Conservation (phyloP, 1,140 invertebrate genomes). For the Laupala kohalensis region DNA sequence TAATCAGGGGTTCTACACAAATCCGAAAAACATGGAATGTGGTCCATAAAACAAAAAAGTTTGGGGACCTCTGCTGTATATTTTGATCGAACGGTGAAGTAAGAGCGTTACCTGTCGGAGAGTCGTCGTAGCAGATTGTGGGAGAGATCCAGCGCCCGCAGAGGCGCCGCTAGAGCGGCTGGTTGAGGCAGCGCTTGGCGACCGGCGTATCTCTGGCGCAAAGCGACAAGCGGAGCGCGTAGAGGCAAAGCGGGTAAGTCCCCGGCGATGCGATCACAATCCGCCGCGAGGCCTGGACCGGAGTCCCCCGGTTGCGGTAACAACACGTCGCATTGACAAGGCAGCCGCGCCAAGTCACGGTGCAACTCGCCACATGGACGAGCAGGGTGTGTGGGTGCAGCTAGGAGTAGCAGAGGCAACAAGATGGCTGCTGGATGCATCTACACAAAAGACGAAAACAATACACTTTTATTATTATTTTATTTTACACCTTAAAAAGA, state of each 20-base stretch:
- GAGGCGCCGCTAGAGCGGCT: slow-evolving; percentile 33
- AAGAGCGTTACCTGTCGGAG: slow-evolving; percentile 42
- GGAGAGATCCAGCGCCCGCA: slow-evolving; percentile 65
- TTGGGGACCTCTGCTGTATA: no score
- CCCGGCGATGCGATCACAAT: slow-evolving; percentile 71
- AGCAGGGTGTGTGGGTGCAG: no score
- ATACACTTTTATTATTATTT: no score
- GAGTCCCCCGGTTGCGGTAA: slow-evolving; percentile 24
- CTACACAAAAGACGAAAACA: no score
- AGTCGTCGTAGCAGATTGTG: slow-evolving; percentile 66
- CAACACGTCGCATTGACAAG: slow-evolving; percentile 37
- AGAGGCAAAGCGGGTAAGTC: slow-evolving; percentile 59
- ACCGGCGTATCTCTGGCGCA: slow-evolving; percentile 61
- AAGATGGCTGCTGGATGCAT: no score
- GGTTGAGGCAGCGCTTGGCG: slow-evolving; percentile 65
- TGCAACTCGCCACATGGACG: slow-evolving; percentile 47
- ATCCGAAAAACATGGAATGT: no score
- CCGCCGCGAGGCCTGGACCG: slow-evolving; percentile 37
- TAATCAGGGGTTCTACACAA: no score
- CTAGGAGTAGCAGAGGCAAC: no score
- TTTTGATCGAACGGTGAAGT: not conserved
- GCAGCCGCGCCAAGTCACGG: slow-evolving; percentile 40
- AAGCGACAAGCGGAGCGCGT: slow-evolving; percentile 57
- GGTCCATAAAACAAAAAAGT: no score
- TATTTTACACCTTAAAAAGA: no score